Conservation (phyloP, 2,888 invertebrate species). For the Hemaris fuciformis region DNA sequence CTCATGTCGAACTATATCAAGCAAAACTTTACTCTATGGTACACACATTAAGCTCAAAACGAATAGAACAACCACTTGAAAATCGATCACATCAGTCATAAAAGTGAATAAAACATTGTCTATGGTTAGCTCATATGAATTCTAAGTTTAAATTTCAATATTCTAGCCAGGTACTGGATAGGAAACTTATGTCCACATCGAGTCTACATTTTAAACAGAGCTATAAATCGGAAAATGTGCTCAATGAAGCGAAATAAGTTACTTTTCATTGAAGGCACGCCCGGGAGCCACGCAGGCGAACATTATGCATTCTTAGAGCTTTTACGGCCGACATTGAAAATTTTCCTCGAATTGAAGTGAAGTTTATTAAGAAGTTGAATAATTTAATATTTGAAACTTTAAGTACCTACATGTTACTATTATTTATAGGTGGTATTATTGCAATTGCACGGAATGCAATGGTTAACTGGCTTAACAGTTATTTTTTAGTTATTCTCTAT, state of each 20-base stretch:
- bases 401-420: not conserved
- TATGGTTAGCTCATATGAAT: not conserved
- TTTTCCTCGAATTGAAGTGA: slow-evolving; percentile 18
- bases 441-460: no score
- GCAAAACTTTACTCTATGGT: not conserved
- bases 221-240: slow-evolving; percentile 13
- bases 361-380: not conserved
- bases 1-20: not conserved
- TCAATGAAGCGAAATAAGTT: slow-evolving; percentile 32
- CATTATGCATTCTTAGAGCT: slow-evolving; percentile 29
- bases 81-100: slow-evolving; percentile 7
- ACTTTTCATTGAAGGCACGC: slow-evolving; percentile 30
- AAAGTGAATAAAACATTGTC: slow-evolving; percentile 8
- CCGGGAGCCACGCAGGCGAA: slow-evolving; percentile 18
- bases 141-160: slow-evolving; percentile 8
- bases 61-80: not conserved
- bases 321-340: slow-evolving; percentile 33
- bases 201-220: slow-evolving; percentile 6
- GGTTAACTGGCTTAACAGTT: no score
- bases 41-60: not conserved
- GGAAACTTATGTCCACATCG: slow-evolving; percentile 2
- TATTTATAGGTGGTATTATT: no score
- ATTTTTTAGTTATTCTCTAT: no score
- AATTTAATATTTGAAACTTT: not conserved
- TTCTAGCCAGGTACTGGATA: not conserved